Evolutionary conservation across 1,140 invertebrate genomes (phyloP).

Genomic region (Trinorchestia longiramus): DNA sequence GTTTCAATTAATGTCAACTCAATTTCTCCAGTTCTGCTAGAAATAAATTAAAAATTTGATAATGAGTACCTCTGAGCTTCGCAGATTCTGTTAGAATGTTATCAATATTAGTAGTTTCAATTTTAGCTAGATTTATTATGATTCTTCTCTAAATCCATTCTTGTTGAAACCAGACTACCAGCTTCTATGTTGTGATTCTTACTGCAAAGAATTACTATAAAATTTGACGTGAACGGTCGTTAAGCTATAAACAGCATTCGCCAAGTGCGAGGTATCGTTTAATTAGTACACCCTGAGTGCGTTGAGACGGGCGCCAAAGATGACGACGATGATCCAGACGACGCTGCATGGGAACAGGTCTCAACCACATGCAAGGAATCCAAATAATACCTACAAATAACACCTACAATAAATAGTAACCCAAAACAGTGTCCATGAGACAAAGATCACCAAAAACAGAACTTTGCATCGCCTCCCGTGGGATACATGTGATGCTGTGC

Average conservation of each 20-base stretch:
- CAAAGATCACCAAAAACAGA: not conserved
- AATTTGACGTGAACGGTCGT: not conserved
- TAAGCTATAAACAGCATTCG: not conserved
- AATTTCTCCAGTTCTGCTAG: not conserved
- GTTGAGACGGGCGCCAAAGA: not conserved
- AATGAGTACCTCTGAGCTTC: not conserved
- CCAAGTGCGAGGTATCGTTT: not conserved
- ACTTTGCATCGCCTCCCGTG: not conserved
- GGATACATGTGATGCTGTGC: not conserved
- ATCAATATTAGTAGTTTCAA: not conserved
- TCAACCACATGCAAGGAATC: not conserved
- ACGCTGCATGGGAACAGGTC: slow-evolving; percentile 4
- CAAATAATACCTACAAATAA: not conserved
- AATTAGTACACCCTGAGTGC: not conserved
- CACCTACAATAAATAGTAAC: not conserved
- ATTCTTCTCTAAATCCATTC: not conserved
- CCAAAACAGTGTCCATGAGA: not conserved
- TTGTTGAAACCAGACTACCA: not conserved
- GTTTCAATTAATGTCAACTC: not conserved
- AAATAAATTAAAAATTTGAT: not conserved
- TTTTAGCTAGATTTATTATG: not conserved
- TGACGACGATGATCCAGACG: not conserved
- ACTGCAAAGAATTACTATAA: not conserved
- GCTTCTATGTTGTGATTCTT: not conserved
- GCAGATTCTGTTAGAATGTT: not conserved